Percentiles rank a stretch among this genome's conserved stretches.
phyloP scores from a whole-genome alignment of 2,113 vertebrate genomes.

The Climacteris rufus region DNA sequence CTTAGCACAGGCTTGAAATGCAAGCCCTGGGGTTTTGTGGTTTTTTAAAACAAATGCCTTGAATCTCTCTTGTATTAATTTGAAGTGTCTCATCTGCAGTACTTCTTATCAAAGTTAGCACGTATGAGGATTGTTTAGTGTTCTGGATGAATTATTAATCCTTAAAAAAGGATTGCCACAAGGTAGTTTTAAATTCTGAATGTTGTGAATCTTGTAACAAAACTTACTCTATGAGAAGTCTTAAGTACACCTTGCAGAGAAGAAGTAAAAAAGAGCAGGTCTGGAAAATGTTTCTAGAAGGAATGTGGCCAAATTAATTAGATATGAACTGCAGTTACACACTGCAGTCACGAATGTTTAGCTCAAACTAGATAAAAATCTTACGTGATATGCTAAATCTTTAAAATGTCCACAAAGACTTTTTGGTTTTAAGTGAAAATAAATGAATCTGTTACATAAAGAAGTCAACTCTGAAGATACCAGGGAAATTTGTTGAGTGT shows the following conservation, averaged over 20 bases:
- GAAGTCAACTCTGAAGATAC: not conserved
- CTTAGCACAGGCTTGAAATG: not conserved
- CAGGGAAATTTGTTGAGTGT: rapidly evolving
- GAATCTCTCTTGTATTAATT: not conserved
- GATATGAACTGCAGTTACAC: not conserved
- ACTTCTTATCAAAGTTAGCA: not conserved
- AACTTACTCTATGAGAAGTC: not conserved
- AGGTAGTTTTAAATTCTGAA: not conserved
- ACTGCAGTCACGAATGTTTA: not conserved
- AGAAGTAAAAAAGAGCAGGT: not conserved
- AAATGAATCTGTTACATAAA: rapidly evolving
- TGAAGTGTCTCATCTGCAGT: not conserved
- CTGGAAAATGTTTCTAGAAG: not conserved
- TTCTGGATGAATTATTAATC: not conserved
- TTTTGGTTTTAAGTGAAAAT: not conserved
- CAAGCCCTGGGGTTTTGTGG: not conserved
- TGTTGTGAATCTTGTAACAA: not conserved
- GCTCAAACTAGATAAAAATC: not conserved
- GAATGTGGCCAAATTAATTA: not conserved
- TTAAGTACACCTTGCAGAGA: not conserved
- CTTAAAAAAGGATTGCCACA: not conserved
- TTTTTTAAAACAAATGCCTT: not conserved
- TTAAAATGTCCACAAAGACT: not conserved
- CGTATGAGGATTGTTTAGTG: not conserved
- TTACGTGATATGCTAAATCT: not conserved